These are phyloP conservation scores for Peucedramus taeniatus DNA, from an alignment of 2,113 vertebrate genomes.

Conservation along the genomic window DNA sequence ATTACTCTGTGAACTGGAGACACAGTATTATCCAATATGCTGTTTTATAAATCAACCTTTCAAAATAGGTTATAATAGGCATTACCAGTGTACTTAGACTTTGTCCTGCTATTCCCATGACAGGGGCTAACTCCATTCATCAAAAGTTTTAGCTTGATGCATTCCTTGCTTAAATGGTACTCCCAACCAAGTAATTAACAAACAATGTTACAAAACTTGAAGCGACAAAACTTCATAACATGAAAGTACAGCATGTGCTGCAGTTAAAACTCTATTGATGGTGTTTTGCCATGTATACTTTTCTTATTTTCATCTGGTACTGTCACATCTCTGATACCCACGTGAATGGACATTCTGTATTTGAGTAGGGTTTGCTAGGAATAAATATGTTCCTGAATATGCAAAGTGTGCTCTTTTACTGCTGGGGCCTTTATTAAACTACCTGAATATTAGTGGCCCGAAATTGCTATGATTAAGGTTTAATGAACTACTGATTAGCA, in stretches of 20 bases:
- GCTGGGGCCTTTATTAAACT: constrained; percentile 49
- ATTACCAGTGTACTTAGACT: background rate
- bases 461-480: constrained; percentile 60
- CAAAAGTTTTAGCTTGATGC: background rate
- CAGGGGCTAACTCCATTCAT: background rate
- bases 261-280: background rate
- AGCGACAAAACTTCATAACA: background rate
- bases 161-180: background rate
- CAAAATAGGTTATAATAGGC: background rate
- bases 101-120: background rate
- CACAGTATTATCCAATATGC: background rate
- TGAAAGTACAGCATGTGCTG: background rate
- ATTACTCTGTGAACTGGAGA: background rate
- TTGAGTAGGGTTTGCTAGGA: background rate
- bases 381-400: constrained; percentile 1
- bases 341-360: background rate
- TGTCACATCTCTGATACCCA: background rate
- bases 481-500: constrained; percentile 65
- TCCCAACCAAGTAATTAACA: background rate
- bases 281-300: background rate
- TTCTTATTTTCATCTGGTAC: background rate
- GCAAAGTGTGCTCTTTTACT: constrained; percentile 21
- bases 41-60: background rate
- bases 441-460: constrained; percentile 44
- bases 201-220: too few relatives aligned